These are phyloP conservation scores for Calliopsis andreniformis DNA, from an alignment of 1,140 invertebrate species.

Conservation along the genomic window DNA sequence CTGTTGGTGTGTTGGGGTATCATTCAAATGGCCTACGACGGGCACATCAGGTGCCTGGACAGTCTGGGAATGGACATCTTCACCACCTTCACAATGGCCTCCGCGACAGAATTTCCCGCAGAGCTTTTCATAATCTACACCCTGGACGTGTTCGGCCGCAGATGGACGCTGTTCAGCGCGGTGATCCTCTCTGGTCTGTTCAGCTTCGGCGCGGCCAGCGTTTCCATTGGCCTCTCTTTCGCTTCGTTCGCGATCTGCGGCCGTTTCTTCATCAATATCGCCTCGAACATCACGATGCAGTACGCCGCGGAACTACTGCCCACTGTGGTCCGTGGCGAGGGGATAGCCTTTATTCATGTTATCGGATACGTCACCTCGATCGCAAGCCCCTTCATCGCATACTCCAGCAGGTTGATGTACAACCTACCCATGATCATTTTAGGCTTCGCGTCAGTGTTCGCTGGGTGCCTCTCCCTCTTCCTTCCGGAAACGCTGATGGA, in stretches of 20 bases:
- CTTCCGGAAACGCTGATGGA: conserved; percentile 90
- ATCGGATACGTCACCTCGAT: conserved; percentile 90
- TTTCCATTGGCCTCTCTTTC: conserved; percentile 77
- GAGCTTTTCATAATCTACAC: conserved; percentile 51
- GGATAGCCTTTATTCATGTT: conserved; percentile 89
- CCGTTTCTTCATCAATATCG: conserved; percentile 89
- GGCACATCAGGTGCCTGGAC: conserved; percentile 74
- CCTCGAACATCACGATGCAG: conserved; percentile 91
- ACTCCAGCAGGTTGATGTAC: conserved; percentile 85
- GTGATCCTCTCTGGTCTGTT: conserved; percentile 53
- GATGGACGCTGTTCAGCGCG: conserved; percentile 51
- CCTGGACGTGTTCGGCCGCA: conserved; percentile 56
- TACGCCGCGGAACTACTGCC: conserved; percentile 91
- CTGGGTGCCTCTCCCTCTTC: conserved; percentile 86
- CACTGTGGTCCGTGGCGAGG: conserved; percentile 90
- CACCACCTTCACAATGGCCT: conserved; percentile 74
- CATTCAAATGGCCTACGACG: conserved; percentile 74
- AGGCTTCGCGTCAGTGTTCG: conserved; percentile 85
- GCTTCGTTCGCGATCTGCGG: conserved; percentile 87
- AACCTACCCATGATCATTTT: conserved; percentile 87
- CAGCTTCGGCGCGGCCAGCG: conserved; percentile 38
- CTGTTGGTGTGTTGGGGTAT: conserved; percentile 70
- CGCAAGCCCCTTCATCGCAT: conserved; percentile 89
- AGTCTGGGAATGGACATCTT: conserved; percentile 76
- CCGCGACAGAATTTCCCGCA: conserved; percentile 66